Base-by-base conservation (phyloP, 1,140 invertebrate genomes). In the Drosophila orena region DNA sequence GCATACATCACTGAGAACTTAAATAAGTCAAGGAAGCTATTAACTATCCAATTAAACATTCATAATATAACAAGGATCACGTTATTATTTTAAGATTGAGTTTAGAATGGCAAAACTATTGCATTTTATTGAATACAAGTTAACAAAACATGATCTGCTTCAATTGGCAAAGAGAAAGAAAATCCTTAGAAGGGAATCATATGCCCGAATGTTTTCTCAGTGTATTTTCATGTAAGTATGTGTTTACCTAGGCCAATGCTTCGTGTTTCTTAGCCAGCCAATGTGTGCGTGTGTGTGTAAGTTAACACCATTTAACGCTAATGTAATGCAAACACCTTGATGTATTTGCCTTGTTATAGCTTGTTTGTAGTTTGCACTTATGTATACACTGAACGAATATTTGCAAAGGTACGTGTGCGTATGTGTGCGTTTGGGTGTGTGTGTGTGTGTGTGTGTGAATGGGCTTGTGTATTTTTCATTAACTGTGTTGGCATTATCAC, bases 251-350 rank as follows among this genome's bases (percentile, higher is more conserved):
- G 44, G 61, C 73, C 68, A 80, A 74, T 30, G 46, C 64, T 44
- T 46, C 37, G 34, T 50, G 58, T 34, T 85, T 77, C 80, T 85
- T 69, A 49, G 43, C 37, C 49, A 34, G 5, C 4, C 50, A 35
- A n/a, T 4, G 37, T 38, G 37, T 38, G 37, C 54, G 65, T 65
- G 75, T 72, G 76, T 69, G 62, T 76, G 68, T 65, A 79, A 79
- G 81, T 78, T 89, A 77, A 89, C 83, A 88, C 83, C 83, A 89
- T 88, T 89, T 88, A 88, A 89, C 84, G 84, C 84, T 88, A 88
- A 88, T 88, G 83, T 88, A 88, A 88, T 77, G 72, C 72, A 88
- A 88, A 88, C 79, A 88, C 56, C 83, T 84, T 83, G 76, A 88
- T 89, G 84, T 88, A 88, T 88, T 88, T 88, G 84, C 72, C 76